These are phyloP conservation scores for Danaus chrysippus DNA, from an alignment of 2,888 invertebrate species.

Conservation along the genomic window DNA sequence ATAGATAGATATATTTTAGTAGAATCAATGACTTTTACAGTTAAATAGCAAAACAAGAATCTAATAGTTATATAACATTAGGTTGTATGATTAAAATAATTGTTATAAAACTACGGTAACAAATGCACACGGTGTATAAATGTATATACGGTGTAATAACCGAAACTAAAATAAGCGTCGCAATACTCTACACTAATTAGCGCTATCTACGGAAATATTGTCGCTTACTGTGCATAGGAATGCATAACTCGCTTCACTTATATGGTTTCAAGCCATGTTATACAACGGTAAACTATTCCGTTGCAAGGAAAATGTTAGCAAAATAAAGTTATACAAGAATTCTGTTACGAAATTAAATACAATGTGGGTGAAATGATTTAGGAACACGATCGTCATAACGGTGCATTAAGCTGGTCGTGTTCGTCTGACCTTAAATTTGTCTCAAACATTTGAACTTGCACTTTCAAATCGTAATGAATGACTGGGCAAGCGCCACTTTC, in stretches of 20 bases:
- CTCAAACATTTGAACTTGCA: constrained; percentile 50
- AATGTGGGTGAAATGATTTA: constrained; percentile 1
- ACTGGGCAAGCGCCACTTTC: constrained; percentile 59
- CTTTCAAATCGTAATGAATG: constrained; percentile 61
- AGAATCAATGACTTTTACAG: too few species aligned
- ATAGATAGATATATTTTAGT: too few species aligned
- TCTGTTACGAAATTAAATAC: not conserved
- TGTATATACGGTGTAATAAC: not conserved
- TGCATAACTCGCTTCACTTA: constrained; percentile 17
- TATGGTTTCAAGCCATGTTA: constrained; percentile 18
- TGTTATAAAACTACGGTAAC: not conserved
- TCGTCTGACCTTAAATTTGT: constrained; percentile 1
- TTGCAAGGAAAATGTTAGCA: constrained; percentile 14
- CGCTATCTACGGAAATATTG: constrained; percentile 5
- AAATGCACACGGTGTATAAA: not conserved
- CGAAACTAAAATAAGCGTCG: not conserved
- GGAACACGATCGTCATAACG: not conserved
- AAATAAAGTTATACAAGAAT: constrained; percentile 7
- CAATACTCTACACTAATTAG: constrained; percentile 1
- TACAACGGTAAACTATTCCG: constrained; percentile 22
- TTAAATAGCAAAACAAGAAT: too few species aligned
- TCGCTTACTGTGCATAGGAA: constrained; percentile 21
- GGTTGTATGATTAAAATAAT: not conserved
- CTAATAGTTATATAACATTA: too few species aligned
- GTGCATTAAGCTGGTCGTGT: constrained; percentile 1